phyloP scores from a whole-genome alignment of 2,797 vertebrate genomes.

The Octomys mimax region DNA sequence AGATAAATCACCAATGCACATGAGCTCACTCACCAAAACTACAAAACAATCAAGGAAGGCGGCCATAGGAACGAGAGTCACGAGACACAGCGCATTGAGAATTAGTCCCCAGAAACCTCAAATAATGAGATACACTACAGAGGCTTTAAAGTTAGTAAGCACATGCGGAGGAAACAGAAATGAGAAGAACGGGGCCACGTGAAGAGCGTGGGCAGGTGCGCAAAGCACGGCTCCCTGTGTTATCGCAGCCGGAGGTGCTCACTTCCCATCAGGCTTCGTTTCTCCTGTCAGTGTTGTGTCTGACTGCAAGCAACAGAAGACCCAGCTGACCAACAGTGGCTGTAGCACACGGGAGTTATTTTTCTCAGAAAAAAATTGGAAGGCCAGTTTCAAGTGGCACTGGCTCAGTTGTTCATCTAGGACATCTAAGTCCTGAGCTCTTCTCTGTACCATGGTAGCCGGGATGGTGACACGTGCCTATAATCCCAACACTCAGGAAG shows the following conservation, averaged over 20 bases:
- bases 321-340: not conserved
- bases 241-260: not conserved
- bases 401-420: not conserved
- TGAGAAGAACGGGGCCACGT: not conserved
- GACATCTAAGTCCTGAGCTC: not conserved
- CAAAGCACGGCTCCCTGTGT: not conserved
- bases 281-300: not conserved
- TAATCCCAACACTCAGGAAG: not conserved
- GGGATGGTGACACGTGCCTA: not conserved
- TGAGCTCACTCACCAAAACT: not conserved
- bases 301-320: conserved; percentile 2
- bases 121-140: not conserved
- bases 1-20: not conserved
- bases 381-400: not conserved
- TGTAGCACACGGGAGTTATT: not conserved
- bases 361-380: not conserved
- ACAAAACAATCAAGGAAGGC: not conserved
- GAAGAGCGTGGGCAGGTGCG: not conserved
- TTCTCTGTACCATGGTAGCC: not conserved
- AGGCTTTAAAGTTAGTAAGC: not conserved
- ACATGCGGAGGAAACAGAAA: not conserved
- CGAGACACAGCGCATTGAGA: not conserved
- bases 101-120: not conserved
- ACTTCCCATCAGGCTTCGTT: not conserved
- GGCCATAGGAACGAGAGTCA: not conserved